Conservation (phyloP, 2,113 vertebrate genomes). For the Pterocles burchelli region DNA sequence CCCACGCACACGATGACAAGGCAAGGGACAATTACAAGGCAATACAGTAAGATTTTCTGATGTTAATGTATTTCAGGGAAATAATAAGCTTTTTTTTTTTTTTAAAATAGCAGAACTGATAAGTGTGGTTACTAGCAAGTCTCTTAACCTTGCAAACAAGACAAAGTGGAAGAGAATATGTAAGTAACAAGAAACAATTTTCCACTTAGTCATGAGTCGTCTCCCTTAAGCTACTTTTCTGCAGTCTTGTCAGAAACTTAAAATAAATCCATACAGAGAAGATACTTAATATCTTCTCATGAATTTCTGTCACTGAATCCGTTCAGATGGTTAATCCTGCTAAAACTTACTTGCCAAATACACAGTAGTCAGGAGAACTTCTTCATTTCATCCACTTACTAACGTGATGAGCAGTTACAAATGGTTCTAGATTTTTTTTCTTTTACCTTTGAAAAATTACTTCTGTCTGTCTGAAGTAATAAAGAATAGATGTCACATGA, state of each 20-base stretch:
- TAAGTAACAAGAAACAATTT: neutral
- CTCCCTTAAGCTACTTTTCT: neutral
- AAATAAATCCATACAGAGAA: neutral
- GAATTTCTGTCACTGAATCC: neutral
- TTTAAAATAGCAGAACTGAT: neutral
- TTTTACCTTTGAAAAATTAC: neutral
- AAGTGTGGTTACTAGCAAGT: neutral
- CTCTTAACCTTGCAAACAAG: neutral
- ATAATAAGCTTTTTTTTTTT: neutral
- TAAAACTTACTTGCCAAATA: neutral
- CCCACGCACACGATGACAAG: neutral
- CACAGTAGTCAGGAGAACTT: neutral
- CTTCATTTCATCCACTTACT: neutral
- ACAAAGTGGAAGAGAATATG: neutral
- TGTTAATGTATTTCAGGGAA: neutral
- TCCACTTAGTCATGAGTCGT: neutral
- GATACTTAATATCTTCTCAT: neutral
- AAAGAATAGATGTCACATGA: neutral
- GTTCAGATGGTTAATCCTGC: neutral
- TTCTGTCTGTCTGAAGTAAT: neutral
- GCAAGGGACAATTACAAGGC: neutral
- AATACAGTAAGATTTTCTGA: neutral
- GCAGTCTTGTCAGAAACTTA: neutral
- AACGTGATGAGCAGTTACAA: neutral
- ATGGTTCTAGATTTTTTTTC: rapidly evolving